Conservation (phyloP, 2,113 vertebrate species). For the Ranitomeya variabilis region DNA sequence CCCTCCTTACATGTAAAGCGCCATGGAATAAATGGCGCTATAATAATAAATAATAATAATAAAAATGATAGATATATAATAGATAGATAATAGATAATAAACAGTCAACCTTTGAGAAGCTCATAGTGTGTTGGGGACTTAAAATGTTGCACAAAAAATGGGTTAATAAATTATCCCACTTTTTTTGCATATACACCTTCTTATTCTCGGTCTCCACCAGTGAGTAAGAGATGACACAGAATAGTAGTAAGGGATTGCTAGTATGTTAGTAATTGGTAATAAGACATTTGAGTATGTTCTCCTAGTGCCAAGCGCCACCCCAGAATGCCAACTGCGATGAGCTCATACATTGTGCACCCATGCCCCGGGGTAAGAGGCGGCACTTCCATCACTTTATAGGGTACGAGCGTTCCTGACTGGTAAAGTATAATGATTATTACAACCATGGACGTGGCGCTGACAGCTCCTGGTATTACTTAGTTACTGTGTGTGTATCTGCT, state of each 20-base stretch:
- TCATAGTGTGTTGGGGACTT: too few species aligned
- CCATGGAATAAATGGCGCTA: too few species aligned
- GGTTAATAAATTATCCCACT: too few species aligned
- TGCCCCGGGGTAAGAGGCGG: constrained; percentile 3
- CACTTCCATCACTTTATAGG: background rate
- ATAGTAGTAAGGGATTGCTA: background rate
- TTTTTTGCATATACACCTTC: background rate
- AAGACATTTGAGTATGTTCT: background rate
- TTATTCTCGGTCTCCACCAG: background rate
- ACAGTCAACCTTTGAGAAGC: too few species aligned
- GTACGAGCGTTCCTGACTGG: constrained; percentile 28
- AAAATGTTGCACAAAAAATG: too few species aligned
- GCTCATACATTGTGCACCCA: background rate
- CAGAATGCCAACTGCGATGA: background rate
- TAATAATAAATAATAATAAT: too few species aligned
- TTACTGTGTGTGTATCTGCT: background rate
- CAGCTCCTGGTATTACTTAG: background rate
- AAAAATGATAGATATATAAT: too few species aligned
- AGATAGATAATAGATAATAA: too few species aligned
- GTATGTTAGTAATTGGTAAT: background rate
- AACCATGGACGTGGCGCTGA: background rate
- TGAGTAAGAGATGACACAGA: constrained; percentile 12
- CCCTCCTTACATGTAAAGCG: too few species aligned
- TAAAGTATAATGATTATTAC: constrained; percentile 4
- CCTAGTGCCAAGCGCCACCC: background rate